These are phyloP conservation scores for Linnaemya vulpina DNA, from an alignment of 2,888 invertebrate species.

Conservation along the genomic window DNA sequence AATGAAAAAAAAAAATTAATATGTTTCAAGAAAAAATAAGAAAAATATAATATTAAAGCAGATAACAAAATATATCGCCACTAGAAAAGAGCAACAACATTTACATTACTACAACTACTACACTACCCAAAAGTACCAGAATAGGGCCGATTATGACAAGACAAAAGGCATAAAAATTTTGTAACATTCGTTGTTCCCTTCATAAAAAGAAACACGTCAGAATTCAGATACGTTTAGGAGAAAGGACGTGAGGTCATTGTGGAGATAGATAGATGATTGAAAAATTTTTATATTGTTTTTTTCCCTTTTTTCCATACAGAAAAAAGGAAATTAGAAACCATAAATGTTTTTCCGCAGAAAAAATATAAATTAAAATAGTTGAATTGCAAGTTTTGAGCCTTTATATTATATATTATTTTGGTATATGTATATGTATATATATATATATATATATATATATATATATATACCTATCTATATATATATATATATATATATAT, in stretches of 20 bases:
- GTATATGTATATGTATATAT: no score
- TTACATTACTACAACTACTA: neutral
- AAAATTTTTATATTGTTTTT: conserved; percentile 10
- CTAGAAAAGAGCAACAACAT: conserved; percentile 65
- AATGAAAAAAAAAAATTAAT: conserved; percentile 33
- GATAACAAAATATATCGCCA: conserved; percentile 45
- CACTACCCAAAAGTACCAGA: conserved; percentile 16
- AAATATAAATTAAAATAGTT: no score
- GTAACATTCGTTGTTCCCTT: conserved; percentile 28
- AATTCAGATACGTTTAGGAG: conserved; percentile 26
- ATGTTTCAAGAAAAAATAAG: conserved; percentile 36
- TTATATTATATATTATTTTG: no score
- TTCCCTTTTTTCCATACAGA: conserved; percentile 4
- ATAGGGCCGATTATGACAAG: conserved; percentile 48
- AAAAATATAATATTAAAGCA: conserved; percentile 63
- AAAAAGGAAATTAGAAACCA: conserved; percentile 28
- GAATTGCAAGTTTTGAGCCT: conserved; percentile 26
- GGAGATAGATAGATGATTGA: conserved; percentile 7
- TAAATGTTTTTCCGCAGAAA: neutral
- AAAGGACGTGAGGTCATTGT: conserved; percentile 33
- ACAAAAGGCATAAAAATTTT: conserved; percentile 55
- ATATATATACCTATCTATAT: no score
- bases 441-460: no score
- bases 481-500: no score
- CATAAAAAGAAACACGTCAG: conserved; percentile 6